These are phyloP conservation scores for Eunapius fragilis DNA, from an alignment of 37 sponge, comb jelly and placozoan species.

Conservation along the genomic window DNA sequence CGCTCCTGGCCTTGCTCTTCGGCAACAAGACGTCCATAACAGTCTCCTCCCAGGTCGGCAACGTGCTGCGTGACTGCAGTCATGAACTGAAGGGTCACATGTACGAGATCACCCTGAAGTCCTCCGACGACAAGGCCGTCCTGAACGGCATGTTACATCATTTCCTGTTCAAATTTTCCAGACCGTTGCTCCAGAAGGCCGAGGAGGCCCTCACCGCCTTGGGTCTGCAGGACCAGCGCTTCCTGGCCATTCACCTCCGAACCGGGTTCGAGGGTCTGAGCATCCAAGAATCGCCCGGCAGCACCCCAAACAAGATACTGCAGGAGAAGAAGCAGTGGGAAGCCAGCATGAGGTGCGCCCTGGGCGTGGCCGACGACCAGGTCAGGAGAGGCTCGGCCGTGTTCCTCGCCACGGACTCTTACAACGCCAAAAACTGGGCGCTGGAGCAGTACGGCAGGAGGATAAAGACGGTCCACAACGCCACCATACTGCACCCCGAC, in stretches of 20 bases:
- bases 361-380: not conserved
- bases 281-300: not conserved
- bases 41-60: not conserved
- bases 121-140: not conserved
- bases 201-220: not conserved
- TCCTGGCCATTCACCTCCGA: not conserved
- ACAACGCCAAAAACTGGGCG: not conserved
- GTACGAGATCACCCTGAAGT: not conserved
- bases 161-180: not conserved
- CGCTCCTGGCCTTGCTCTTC: not conserved
- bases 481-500: not conserved
- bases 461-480: not conserved
- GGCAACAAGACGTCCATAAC: not conserved
- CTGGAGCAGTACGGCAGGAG: not conserved
- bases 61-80: not conserved
- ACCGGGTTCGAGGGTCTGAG: not conserved
- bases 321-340: not conserved
- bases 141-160: not conserved
- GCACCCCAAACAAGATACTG: not conserved
- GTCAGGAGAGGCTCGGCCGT: not conserved
- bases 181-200: not conserved
- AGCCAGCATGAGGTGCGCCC: not conserved
- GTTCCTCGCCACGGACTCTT: not conserved
- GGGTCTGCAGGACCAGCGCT: not conserved
- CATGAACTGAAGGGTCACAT: not conserved